These are phyloP conservation scores for Cantharis rufa DNA, from an alignment of 2,888 invertebrate genomes.

Conservation along the genomic window DNA sequence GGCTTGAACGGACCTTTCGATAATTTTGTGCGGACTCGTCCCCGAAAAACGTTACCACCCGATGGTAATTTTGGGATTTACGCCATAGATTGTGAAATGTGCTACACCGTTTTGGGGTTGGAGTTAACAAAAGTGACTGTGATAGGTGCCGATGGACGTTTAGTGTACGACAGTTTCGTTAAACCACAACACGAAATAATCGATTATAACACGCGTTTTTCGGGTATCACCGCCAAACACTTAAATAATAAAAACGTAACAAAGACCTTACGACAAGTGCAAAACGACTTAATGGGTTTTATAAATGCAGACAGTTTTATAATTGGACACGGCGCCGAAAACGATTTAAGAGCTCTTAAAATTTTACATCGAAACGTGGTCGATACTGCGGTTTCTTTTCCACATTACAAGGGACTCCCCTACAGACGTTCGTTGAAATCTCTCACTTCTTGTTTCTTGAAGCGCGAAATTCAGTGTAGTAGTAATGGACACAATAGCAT, in stretches of 20 bases:
- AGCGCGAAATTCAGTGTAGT: constrained; percentile 79
- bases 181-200: constrained; percentile 81
- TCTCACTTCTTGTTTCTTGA: constrained; percentile 72
- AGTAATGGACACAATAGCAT: constrained; percentile 85
- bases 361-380: constrained; percentile 82
- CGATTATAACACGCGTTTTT: constrained; percentile 95
- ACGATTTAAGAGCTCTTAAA: constrained; percentile 86
- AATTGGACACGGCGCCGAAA: constrained; percentile 94
- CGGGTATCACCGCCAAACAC: constrained; percentile 79
- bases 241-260: constrained; percentile 59
- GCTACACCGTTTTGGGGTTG: constrained; percentile 83
- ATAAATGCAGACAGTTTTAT: constrained; percentile 84
- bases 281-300: constrained; percentile 80
- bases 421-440: constrained; percentile 81
- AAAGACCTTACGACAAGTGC: constrained; percentile 78
- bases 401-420: constrained; percentile 83
- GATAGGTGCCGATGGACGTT: constrained; percentile 71
- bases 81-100: constrained; percentile 97
- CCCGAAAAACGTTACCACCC: constrained; percentile 49
- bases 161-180: constrained; percentile 84
- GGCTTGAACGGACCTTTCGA: constrained; percentile 76
- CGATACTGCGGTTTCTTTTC: constrained; percentile 89
- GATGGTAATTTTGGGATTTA: constrained; percentile 65
- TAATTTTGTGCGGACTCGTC: constrained; percentile 66
- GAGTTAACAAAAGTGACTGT: constrained; percentile 89